phyloP scores from a whole-genome alignment of 2,113 vertebrate species.

The Grallaria varia region DNA sequence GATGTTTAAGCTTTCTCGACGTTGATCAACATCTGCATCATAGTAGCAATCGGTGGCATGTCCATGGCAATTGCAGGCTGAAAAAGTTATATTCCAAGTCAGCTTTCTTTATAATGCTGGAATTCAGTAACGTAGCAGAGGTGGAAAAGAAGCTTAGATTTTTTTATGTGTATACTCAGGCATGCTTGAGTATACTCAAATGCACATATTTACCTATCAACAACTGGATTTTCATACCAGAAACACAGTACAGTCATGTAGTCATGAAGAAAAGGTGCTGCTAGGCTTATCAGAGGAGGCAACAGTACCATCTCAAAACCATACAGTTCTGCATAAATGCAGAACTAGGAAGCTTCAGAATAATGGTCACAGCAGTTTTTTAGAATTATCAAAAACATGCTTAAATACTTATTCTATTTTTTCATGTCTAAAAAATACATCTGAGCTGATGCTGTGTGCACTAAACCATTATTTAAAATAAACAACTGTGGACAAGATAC shows the following conservation, averaged over 20 bases:
- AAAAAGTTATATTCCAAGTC: not conserved
- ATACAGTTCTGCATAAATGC: not conserved
- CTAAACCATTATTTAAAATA: not conserved
- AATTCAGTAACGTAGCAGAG: not conserved
- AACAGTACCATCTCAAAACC: not conserved
- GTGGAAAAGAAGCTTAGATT: not conserved
- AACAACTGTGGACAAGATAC: not conserved
- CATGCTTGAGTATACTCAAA: not conserved
- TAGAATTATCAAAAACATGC: not conserved
- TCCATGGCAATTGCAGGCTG: conserved; percentile 93
- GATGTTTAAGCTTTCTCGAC: conserved; percentile 83
- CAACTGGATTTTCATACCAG: not conserved
- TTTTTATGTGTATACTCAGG: not conserved
- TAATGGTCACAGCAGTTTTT: not conserved
- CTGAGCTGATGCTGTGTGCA: not conserved
- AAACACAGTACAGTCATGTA: not conserved
- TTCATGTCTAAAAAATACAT: not conserved
- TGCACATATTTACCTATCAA: not conserved
- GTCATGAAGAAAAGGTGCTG: not conserved
- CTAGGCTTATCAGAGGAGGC: not conserved
- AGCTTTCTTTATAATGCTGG: not conserved
- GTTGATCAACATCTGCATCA: conserved; percentile 81
- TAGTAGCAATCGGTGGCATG: conserved; percentile 92
- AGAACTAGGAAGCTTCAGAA: not conserved
- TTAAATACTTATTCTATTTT: not conserved